Base-by-base conservation (phyloP, 2,888 invertebrate genomes). In the Neoitamus cyanurus region DNA sequence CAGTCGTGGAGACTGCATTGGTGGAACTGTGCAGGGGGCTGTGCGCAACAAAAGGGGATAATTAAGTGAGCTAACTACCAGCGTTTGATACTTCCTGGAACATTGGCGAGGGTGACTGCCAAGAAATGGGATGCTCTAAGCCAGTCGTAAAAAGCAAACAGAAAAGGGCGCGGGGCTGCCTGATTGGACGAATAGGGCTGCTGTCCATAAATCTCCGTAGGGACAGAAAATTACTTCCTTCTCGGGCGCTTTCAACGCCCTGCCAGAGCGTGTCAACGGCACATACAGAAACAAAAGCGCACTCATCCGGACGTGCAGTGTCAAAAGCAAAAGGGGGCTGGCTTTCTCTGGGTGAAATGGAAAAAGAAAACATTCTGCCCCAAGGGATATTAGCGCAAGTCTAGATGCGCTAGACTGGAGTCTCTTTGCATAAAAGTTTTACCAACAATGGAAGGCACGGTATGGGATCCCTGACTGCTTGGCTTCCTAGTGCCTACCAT, bases 181-280 rank as follows among this genome's bases (percentile, higher is more conserved):
- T 77, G 28, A 46, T 77, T 6, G 37, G n/a, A 5, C 15, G 31
- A 70, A 70, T n/a, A 28, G 15, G 30, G 15, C 25, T 77, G 9
- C 42, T 13, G 37, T 77, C 11, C 28, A 13, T 30, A 46, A 25
- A 77, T 42, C 30, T 28, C 37, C 28, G 5, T 30, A 46, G 31
- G 36, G 31, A 73, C n/a, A 37, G 30, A 46, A 46, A 77, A 77
- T 77, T 77, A 25, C 77, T 73, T 77, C 42, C 46, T 77, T 28
- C 77, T 77, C 28, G 11, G 11, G 30, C 37, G 15, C 42, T 77
- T 77, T 42, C 46, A 30, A 28, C 15, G n/a, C 6, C 13, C n/a
- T 77, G 77, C 13, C 77, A 25, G 42, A 46, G 28, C 30, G 30
- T 46, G 46, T 77, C 46, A 42, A 42, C 46, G 77, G 34, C 73